Conservation (phyloP, 2,888 invertebrate species). For the Horisme vitalbata region DNA sequence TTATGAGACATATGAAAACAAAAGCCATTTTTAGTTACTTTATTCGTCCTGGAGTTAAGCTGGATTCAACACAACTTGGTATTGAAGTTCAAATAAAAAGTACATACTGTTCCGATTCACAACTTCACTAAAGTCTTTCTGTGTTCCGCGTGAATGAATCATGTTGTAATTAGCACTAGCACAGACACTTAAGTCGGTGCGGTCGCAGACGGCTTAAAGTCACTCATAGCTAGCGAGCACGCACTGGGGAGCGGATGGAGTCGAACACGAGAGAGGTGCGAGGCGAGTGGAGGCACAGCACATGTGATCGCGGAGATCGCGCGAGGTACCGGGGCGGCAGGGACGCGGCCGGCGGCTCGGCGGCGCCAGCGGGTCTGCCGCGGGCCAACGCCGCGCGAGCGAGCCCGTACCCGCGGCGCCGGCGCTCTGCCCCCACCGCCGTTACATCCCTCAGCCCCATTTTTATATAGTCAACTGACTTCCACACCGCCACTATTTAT, state of each 20-base stretch:
- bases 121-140: slow-evolving; percentile 49
- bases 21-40: slow-evolving; percentile 63
- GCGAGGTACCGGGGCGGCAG: slow-evolving; percentile 41
- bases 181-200: slow-evolving; percentile 58
- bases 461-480: slow-evolving; percentile 82
- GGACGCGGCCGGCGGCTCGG: slow-evolving; percentile 53
- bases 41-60: slow-evolving; percentile 49
- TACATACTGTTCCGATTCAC: slow-evolving; percentile 55
- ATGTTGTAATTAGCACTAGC: slow-evolving; percentile 62
- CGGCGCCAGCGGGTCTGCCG: slow-evolving; percentile 72
- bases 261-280: slow-evolving; percentile 23
- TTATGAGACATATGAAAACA: slow-evolving; percentile 59
- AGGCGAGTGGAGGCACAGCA: slow-evolving; percentile 24
- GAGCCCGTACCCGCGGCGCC: slow-evolving; percentile 68
- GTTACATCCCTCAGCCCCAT: slow-evolving; percentile 73
- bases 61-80: slow-evolving; percentile 66
- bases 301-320: slow-evolving; percentile 39
- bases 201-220: slow-evolving; percentile 45
- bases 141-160: slow-evolving; percentile 52
- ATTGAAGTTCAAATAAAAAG: slow-evolving; percentile 53
- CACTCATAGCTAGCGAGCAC: slow-evolving; percentile 53
- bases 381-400: slow-evolving; percentile 49
- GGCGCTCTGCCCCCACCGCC: slow-evolving; percentile 61
- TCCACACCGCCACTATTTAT: slow-evolving; percentile 79
- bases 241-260: slow-evolving; percentile 34